These are phyloP conservation scores for Dunckerocampus dactyliophorus DNA, from an alignment of 2,113 vertebrate species.

Conservation along the genomic window DNA sequence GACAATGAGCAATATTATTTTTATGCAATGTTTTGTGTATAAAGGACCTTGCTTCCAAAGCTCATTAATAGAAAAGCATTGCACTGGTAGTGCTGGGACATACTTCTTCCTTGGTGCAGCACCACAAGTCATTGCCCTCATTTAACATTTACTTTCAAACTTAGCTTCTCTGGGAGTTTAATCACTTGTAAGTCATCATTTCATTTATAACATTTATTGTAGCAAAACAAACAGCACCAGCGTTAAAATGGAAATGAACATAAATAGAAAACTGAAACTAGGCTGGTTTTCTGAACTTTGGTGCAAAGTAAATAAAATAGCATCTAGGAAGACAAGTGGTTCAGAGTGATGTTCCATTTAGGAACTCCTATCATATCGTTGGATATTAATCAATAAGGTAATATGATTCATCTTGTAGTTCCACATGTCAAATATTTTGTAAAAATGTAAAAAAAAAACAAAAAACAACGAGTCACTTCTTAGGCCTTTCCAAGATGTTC, in stretches of 20 bases:
- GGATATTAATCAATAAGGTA: constrained; percentile 1
- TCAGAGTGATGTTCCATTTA: constrained; percentile 3
- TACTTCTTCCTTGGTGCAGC: not conserved
- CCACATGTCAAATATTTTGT: not conserved
- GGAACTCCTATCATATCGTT: not conserved
- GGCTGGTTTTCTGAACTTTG: constrained; percentile 19
- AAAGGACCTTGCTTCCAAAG: constrained; percentile 78
- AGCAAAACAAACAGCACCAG: constrained; percentile 49
- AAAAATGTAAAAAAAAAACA: too few relatives aligned
- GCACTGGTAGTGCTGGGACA: constrained; percentile 25
- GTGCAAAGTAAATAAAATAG: constrained; percentile 15
- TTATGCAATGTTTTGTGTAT: constrained; percentile 93
- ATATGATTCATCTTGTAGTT: constrained; percentile 10
- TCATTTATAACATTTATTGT: constrained; percentile 53
- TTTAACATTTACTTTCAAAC: constrained; percentile 48
- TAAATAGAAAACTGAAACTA: constrained; percentile 60
- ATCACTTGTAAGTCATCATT: not conserved
- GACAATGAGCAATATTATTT: constrained; percentile 98
- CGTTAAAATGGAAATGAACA: constrained; percentile 52
- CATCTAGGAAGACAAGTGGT: constrained; percentile 14
- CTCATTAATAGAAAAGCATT: constrained; percentile 83
- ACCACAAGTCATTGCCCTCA: constrained; percentile 67
- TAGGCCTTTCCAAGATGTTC: constrained; percentile 95
- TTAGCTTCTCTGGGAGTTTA: not conserved
- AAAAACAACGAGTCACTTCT: constrained; percentile 78